These are phyloP conservation scores for Aeoliscus strigatus DNA, from an alignment of 2,797 vertebrate species.

Conservation along the genomic window DNA sequence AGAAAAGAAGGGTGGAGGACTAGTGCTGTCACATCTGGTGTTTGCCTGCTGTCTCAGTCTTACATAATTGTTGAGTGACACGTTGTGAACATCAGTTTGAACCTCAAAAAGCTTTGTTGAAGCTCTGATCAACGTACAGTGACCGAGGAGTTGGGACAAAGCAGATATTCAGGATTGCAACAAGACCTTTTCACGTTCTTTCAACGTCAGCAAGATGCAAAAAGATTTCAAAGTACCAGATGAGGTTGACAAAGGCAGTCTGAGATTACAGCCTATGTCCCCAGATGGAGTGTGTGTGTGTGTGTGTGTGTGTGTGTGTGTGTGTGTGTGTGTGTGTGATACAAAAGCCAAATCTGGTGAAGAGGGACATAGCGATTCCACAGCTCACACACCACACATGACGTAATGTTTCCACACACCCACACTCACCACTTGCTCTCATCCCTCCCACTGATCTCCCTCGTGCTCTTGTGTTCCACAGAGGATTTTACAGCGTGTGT, in stretches of 20 bases:
- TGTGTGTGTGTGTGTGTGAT: constrained; percentile 14
- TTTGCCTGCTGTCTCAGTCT: constrained; percentile 46
- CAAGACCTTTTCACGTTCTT: no score
- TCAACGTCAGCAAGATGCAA: no score
- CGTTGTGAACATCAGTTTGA: constrained; percentile 4
- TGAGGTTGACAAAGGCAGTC: constrained; percentile 22
- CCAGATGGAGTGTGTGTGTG: constrained; percentile 56
- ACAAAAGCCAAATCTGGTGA: constrained; percentile 47
- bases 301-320: constrained; percentile 44
- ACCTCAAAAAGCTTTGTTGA: neutral
- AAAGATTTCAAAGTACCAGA: constrained; percentile 8
- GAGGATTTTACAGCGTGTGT: constrained; percentile 7
- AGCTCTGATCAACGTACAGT: neutral
- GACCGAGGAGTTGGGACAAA: neutral
- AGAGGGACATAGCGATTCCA: constrained; percentile 52
- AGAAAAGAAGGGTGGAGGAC: constrained; percentile 7
- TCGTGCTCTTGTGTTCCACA: constrained; percentile 24
- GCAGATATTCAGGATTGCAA: neutral
- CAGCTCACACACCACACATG: constrained; percentile 66
- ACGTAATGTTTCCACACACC: constrained; percentile 66
- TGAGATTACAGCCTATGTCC: constrained; percentile 36
- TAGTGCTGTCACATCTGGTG: constrained; percentile 46
- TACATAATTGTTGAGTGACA: constrained; percentile 37
- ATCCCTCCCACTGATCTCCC: constrained; percentile 58
- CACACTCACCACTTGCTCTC: constrained; percentile 58